Conservation (phyloP, 2,888 invertebrate species). For the Cybosia mesomella region DNA sequence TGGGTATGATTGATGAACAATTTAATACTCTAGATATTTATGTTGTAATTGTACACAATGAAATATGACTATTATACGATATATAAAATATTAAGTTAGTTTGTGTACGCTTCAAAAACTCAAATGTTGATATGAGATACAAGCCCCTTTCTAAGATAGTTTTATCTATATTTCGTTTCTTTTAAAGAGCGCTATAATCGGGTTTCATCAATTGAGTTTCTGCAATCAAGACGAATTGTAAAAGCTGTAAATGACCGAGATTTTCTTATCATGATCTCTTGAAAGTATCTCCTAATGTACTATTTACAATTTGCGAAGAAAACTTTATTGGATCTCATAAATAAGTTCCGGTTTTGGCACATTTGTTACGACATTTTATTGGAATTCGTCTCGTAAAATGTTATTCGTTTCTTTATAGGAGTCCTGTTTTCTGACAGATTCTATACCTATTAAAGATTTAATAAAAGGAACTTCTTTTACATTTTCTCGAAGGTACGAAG, state of each 20-base stretch:
- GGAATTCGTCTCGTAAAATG: constrained; percentile 27
- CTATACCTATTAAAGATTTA: constrained; percentile 6
- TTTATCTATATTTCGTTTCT: too few species aligned
- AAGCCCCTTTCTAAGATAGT: too few species aligned
- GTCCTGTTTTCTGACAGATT: constrained; percentile 9
- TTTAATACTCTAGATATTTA: too few species aligned
- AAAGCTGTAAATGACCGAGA: constrained; percentile 17
- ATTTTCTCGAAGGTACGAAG: not conserved
- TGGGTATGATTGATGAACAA: too few species aligned
- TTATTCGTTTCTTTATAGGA: constrained; percentile 24
- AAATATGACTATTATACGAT: too few species aligned
- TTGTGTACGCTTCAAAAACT: too few species aligned
- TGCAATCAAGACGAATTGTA: constrained; percentile 16
- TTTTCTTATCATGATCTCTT: constrained; percentile 24
- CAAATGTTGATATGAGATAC: too few species aligned
- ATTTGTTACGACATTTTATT: constrained; percentile 26
- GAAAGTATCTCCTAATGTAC: constrained; percentile 26
- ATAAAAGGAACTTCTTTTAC: not conserved
- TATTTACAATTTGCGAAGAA: constrained; percentile 33
- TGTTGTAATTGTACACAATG: too few species aligned
- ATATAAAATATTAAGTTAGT: too few species aligned
- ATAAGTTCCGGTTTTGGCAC: constrained; percentile 28
- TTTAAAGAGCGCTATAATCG: too few species aligned
- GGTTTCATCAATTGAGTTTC: too few species aligned
- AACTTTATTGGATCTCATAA: constrained; percentile 34